phyloP scores from a whole-genome alignment of 2,888 invertebrate species.

The Psylliodes chrysocephalus region DNA sequence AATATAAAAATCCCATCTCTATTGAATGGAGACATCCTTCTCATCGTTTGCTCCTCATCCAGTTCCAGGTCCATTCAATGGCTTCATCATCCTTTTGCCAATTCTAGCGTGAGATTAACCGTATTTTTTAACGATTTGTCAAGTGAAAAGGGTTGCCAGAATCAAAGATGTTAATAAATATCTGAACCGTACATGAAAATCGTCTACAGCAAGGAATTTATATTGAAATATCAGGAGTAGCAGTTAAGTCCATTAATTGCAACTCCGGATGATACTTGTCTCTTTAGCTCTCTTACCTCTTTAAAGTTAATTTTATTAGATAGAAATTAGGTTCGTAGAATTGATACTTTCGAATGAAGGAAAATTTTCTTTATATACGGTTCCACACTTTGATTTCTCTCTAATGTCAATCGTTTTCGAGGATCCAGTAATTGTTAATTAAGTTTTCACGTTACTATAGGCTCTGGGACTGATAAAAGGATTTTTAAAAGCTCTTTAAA shows the following conservation, averaged over 20 bases:
- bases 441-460: no score
- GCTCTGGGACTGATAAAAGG: no score
- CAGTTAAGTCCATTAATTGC: slow-evolving; percentile 59
- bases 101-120: slow-evolving; percentile 37
- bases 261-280: slow-evolving; percentile 59
- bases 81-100: slow-evolving; percentile 35
- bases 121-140: slow-evolving; percentile 37
- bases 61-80: not conserved
- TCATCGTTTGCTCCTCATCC: slow-evolving; percentile 9
- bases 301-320: not conserved
- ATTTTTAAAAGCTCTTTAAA: no score
- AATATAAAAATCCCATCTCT: not conserved
- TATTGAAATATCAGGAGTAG: slow-evolving; percentile 60
- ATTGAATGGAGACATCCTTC: slow-evolving; percentile 22
- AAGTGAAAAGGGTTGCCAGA: slow-evolving; percentile 43
- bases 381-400: no score
- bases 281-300: not conserved
- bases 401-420: no score
- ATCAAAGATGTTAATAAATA: slow-evolving; percentile 50
- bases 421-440: no score
- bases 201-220: slow-evolving; percentile 61
- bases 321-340: not conserved
- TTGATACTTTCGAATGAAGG: not conserved
- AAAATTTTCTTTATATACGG: slow-evolving; percentile 2
- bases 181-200: slow-evolving; percentile 56